phyloP scores from a whole-genome alignment of 2,888 invertebrate genomes.

The Mythimna vitellina region DNA sequence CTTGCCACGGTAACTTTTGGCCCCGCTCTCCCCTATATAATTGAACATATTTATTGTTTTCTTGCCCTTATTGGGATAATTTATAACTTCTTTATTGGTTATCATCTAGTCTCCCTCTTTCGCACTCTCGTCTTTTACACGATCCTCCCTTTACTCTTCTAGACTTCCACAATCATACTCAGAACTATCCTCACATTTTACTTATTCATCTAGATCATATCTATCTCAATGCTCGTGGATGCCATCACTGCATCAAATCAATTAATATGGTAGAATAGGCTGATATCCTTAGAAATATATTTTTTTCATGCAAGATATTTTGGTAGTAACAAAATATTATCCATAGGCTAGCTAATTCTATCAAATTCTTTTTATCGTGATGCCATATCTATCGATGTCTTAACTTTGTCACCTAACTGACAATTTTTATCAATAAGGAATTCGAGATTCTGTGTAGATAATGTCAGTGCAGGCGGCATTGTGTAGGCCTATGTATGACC shows the following conservation, averaged over 20 bases:
- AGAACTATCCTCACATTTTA: not conserved
- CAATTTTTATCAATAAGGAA: conserved; percentile 45
- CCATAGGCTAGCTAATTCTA: not conserved
- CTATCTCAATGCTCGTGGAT: not conserved
- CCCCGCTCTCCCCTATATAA: too few relatives aligned
- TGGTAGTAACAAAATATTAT: not conserved
- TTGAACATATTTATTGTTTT: too few relatives aligned
- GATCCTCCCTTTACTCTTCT: too few relatives aligned
- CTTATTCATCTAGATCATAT: not conserved
- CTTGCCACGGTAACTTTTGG: too few relatives aligned
- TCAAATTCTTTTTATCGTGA: conserved; percentile 24
- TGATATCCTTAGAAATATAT: not conserved
- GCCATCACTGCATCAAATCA: not conserved
- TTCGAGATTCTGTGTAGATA: conserved; percentile 21
- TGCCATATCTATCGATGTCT: not conserved
- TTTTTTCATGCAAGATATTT: not conserved
- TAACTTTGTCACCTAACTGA: conserved; percentile 9
- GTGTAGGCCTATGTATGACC: not conserved
- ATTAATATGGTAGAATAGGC: not conserved
- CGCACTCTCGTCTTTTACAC: too few relatives aligned
- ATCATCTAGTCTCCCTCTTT: too few relatives aligned
- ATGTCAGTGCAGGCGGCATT: not conserved
- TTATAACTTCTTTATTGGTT: too few relatives aligned
- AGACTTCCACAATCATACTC: not conserved
- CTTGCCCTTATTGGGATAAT: too few relatives aligned